These are phyloP conservation scores for Cryptoblepharus egeriae DNA, from an alignment of 2,797 vertebrate species.

Conservation along the genomic window DNA sequence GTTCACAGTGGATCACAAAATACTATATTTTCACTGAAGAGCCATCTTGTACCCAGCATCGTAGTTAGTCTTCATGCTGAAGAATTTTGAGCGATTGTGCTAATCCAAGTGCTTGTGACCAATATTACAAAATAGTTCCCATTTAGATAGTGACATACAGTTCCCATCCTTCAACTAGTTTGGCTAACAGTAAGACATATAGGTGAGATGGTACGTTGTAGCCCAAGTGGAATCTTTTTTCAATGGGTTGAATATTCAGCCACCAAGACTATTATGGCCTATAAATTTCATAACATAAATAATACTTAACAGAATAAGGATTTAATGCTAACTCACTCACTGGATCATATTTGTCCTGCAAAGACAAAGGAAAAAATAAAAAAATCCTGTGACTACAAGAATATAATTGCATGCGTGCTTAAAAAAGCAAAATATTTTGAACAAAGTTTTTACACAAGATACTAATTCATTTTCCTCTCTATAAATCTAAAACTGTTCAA, in stretches of 20 bases:
- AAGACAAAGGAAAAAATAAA: neutral
- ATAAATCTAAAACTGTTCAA: neutral
- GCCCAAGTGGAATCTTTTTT: neutral
- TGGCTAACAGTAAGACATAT: neutral
- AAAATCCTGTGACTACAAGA: neutral
- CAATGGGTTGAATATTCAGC: neutral
- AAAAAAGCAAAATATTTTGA: neutral
- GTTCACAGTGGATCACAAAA: neutral
- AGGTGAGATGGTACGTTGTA: neutral
- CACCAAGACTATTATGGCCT: rapidly evolving
- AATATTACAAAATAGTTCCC: neutral
- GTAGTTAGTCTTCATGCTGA: neutral
- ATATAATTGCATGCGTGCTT: neutral
- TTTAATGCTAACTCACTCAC: neutral
- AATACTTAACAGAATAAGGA: neutral
- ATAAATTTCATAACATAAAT: no score
- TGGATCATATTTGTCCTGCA: neutral
- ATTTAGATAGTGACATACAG: neutral
- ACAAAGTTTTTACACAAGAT: neutral
- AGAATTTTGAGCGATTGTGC: neutral
- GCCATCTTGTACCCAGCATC: neutral
- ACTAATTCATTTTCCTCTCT: neutral
- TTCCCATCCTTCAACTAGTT: neutral
- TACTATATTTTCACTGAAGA: neutral
- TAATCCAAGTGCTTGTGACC: neutral